Evolutionary conservation across 2,797 vertebrate species (phyloP).

Genomic region (Ataeniobius toweri): DNA sequence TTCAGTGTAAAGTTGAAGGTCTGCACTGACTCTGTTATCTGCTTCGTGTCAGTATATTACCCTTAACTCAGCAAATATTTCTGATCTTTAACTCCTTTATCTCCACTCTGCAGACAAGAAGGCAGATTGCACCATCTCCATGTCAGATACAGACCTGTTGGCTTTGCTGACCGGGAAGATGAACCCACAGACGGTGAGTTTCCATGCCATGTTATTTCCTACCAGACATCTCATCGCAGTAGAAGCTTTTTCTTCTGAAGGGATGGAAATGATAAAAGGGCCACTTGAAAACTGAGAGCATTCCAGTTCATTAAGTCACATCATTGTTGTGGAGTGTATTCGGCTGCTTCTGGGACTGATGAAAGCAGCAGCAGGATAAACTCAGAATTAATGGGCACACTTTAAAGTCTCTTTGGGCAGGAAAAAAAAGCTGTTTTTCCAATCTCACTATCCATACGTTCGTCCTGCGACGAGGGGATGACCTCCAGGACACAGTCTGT

Average conservation of each 20-base stretch:
- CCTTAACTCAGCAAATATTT: neutral
- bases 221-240: neutral
- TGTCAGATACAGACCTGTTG: constrained; percentile 88
- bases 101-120: constrained; percentile 83
- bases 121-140: constrained; percentile 90
- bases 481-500: neutral
- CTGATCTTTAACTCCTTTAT: neutral
- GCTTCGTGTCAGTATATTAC: neutral
- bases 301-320: neutral
- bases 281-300: neutral
- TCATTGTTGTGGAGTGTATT: neutral
- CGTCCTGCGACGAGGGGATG: neutral
- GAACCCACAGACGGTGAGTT: constrained; percentile 93
- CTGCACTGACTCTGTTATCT: neutral
- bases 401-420: neutral
- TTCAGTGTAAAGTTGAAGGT: constrained; percentile 7
- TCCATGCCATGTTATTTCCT: neutral
- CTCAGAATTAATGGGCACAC: neutral
- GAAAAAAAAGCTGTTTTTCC: neutral
- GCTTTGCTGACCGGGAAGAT: constrained; percentile 93
- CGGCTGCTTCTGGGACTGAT: neutral
- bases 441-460: neutral
- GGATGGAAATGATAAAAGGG: neutral
- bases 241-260: neutral
- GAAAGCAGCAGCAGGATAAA: neutral